Evolutionary conservation across 1,140 invertebrate genomes (phyloP), one percentile per base, ranked within the genome.

Genomic region (Sitobion miscanthi): DNA sequence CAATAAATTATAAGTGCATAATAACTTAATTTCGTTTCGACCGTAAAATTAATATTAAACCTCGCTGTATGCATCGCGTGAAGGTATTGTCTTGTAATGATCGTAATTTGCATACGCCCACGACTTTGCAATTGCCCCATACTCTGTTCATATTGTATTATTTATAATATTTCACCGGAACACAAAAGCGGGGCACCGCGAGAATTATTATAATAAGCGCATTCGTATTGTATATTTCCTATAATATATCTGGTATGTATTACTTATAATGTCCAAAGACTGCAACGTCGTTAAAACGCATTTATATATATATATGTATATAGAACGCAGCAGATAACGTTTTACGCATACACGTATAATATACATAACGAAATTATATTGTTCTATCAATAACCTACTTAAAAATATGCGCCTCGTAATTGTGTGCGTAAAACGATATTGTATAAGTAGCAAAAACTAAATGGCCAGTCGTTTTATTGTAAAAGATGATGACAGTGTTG

Each of bases 81-180:
- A 42, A 45, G 83, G 83, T 45, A 87, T 87, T 87, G 85, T 86
- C 45, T 47, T 47, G 85, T 47, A 20, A 87, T 20, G 85, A 87
- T 87, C 25, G 30, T 47, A 30, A 87, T 87, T 87, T 47, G 42
- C 45, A 87, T 87, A 87, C 85, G 30, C 45, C 85, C 85, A 87
- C 45, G 30, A 30, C 30, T 30, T 47, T 11, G 9, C 85, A 17
- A 87, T 87, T 87, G 85, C 45, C 85, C 42, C 45, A 20, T 49
- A 47, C 85, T 20, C 25, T 1, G 45, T n/a, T 45, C 85, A 9
- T n/a, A 14, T 45, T 87, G n/a, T 87, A 87, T 85, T 42, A 85
- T 85, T 85, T 25, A 85, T n/a, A 77, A 77, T 85, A 45, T 85
- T 45, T 85, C 9, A 85, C 38, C 20, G 42, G 9, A 42, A 83